Evolutionary conservation across 2,888 invertebrate genomes (phyloP).

Genomic region (Lasioglossum figueresi): DNA sequence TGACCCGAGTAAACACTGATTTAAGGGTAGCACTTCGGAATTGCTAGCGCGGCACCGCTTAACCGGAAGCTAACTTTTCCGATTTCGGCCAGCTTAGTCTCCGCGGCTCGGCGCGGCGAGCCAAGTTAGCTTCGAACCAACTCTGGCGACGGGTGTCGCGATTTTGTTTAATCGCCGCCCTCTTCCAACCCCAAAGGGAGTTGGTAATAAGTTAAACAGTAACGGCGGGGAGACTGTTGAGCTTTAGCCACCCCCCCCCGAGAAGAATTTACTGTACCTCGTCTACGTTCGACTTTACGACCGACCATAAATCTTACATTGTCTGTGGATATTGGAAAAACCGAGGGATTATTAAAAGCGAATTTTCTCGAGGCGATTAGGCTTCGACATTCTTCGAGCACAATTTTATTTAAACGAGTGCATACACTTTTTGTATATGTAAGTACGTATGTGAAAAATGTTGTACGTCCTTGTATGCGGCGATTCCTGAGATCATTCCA

Average conservation of each 20-base stretch:
- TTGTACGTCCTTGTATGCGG: too few relatives aligned
- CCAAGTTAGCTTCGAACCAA: neutral
- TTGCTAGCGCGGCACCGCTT: constrained; percentile 22
- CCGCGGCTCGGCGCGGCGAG: neutral
- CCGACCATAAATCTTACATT: neutral
- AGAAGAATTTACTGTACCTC: neutral
- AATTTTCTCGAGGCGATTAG: neutral
- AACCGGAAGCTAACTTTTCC: constrained; percentile 22
- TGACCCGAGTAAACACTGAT: constrained; percentile 41
- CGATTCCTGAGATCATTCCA: too few relatives aligned
- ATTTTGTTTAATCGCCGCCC: constrained; percentile 38
- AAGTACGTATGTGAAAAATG: too few relatives aligned
- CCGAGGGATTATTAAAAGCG: neutral
- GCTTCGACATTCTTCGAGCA: too few relatives aligned
- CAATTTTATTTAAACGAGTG: too few relatives aligned
- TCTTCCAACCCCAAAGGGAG: neutral
- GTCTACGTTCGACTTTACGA: neutral
- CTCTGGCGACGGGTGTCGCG: neutral
- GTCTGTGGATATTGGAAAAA: neutral
- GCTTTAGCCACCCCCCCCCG: neutral
- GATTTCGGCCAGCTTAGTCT: constrained; percentile 11
- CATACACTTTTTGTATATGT: too few relatives aligned
- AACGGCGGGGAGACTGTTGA: neutral
- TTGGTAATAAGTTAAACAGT: constrained; percentile 43
- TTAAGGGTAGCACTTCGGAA: constrained; percentile 36